Base-by-base conservation (phyloP, 37 sponge, comb jelly and placozoan species). In the Chondrilla cf. caribensis region DNA sequence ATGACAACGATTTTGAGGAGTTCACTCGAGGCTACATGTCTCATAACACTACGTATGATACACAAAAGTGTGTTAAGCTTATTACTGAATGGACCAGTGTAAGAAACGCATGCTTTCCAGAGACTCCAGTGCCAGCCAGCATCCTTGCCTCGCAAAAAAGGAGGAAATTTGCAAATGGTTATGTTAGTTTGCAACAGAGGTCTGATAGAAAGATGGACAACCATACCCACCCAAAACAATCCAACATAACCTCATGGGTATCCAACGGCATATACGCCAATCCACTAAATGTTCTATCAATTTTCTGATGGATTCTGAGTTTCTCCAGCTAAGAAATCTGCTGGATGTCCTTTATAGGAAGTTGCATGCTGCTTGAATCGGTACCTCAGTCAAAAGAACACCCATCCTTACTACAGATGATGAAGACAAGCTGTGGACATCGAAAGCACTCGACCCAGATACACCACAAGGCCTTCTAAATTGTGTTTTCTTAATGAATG, bases 401-500 rank as follows among this genome's bases (percentile, higher is more conserved):
- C 64, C 64, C 22, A 22, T 62, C 15, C 29, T 62, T 22, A 62
- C 64, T 26, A 6, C 64, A 22, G 64, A 62, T 6, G 64, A 62
- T 26, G 64, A 62, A 26, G 29, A 62, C 29, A 22, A 62, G 29
- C 64, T 62, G 25, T 62, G 64, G 64, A 7, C 64, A 62, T 26
- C 29, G 6, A 62, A 62, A 62, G 64, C 15, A 29, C 64, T 62
- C 29, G 64, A 62, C 15, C 64, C 64, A 6, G 64, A 62, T 29
- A 62, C 64, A 22, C 64, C 64, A 62, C 64, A 62, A 26, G 64
- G 64, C 5, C 77, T 82, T 18, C 57, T 87, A 31, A 60, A 62
- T 29, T 77, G 82, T 38, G 87, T 87, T 26, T 87, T 87, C 57
- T 87, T 81, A 39, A 25, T 75, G 22, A 87, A 87, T 77, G 87